Base-by-base conservation (phyloP, 2,888 invertebrate genomes). In the Lasiommata megera region DNA sequence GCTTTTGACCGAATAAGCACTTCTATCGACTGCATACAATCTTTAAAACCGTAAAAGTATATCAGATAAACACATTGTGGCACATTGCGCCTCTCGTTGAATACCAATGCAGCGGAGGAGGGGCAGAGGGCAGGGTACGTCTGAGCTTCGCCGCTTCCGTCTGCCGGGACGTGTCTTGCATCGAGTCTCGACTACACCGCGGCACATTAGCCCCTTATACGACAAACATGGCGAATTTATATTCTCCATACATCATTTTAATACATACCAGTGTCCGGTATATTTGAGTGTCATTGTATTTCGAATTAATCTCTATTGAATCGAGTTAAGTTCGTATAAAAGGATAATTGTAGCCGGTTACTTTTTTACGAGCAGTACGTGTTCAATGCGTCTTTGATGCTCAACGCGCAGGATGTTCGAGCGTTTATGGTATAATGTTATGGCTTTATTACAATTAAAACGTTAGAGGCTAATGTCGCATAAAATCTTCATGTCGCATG, bases 81-180 rank as follows among this genome's bases (percentile, higher is more conserved):
- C 77, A 76, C 74, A 75, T 72, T 74, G 79, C 74, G 79, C 78
- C 79, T 78, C 74, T 71, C 65, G 67, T 76, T 67, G 88, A 84
- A 89, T 90, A 88, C 80, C 74, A 88, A 89, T 85, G 79, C 74
- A 60, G 56, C 67, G 68, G 68, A 67, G 68, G 62, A 38, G 41
- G 62, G 60, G 73, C 72, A 68, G 31, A 74, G 51, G 40, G 43
- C 56, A 47, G 47, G 43, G 58, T 44, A 74, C 74, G 69, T 77
- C 76, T 76, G 63, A 58, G 64, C 44, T 59, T 66, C 68, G 77
- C 82, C 86, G 88, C 87, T 88, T 88, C 89, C 88, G 86, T 75
- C 81, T 79, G 52, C 18, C 31, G 61, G 54, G 63, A 87, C 89
- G 88, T 87, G 88, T 68, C 61, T 55, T 5, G 88, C 77, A 83